phyloP scores from a whole-genome alignment of 2,888 invertebrate species.

The Liodrosophila aerea region DNA sequence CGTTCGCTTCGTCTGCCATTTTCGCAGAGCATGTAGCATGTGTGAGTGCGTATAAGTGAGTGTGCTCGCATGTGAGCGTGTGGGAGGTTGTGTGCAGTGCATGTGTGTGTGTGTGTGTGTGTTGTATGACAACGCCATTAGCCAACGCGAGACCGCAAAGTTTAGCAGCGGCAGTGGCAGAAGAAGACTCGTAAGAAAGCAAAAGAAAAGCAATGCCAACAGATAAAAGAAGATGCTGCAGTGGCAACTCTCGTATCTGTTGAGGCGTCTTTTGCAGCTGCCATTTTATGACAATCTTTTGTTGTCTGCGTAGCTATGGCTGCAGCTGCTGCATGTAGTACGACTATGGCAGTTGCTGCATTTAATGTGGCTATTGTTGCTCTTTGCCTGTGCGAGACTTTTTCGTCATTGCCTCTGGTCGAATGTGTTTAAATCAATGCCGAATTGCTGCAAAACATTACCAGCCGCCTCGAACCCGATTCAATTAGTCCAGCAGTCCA shows the following conservation, averaged over 20 bases:
- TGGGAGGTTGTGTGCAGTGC: too few species aligned
- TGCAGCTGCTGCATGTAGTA: too few species aligned
- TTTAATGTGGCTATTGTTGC: too few species aligned
- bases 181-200: too few species aligned
- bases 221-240: slow-evolving; percentile 1
- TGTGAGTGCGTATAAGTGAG: slow-evolving; percentile 2
- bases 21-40: slow-evolving; percentile 29
- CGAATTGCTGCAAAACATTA: slow-evolving; percentile 15
- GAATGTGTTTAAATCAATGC: slow-evolving; percentile 37
- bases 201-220: too few species aligned
- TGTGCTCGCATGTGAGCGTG: slow-evolving; percentile 7
- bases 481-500: slow-evolving; percentile 32
- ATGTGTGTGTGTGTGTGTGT: slow-evolving; percentile 6
- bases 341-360: too few species aligned
- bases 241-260: slow-evolving; percentile 1
- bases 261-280: slow-evolving; percentile 37
- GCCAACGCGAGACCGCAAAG: slow-evolving; percentile 54
- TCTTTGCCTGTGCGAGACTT: slow-evolving; percentile 21
- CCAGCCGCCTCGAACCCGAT: background rate
- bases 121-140: slow-evolving; percentile 62
- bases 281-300: slow-evolving; percentile 60
- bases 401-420: slow-evolving; percentile 9
- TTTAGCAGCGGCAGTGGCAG: slow-evolving; percentile 14
- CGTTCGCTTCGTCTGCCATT: slow-evolving; percentile 52
- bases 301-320: slow-evolving; percentile 35